phyloP scores from a whole-genome alignment of 2,888 invertebrate genomes.

The Cetonia aurata region DNA sequence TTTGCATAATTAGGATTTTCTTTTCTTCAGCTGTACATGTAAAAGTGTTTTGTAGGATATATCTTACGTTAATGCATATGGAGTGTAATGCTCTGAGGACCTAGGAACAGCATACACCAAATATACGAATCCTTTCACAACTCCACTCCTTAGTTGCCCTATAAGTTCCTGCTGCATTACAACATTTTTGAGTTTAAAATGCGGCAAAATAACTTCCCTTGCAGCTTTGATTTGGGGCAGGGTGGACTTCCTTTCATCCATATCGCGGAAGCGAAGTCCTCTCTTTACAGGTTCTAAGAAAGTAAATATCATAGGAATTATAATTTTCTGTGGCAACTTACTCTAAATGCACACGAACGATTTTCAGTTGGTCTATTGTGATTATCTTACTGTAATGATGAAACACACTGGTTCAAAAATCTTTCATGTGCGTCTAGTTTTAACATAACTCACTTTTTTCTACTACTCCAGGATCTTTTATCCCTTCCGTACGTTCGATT shows the following conservation, averaged over 20 bases:
- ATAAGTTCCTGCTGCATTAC: conserved; percentile 67
- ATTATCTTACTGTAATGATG: too few relatives aligned
- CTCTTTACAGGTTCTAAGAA: conserved; percentile 2
- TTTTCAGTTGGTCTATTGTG: too few relatives aligned
- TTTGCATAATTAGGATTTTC: too few relatives aligned
- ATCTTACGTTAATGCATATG: conserved; percentile 79
- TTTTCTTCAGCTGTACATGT: background rate
- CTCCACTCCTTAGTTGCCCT: conserved; percentile 69
- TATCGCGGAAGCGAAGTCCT: conserved; percentile 20
- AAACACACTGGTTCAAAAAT: background rate
- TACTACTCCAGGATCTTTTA: background rate
- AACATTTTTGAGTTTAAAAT: conserved; percentile 58
- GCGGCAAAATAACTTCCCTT: conserved; percentile 54
- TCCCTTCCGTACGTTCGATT: conserved; percentile 50
- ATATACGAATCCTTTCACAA: conserved; percentile 79
- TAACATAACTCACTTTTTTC: conserved; percentile 14
- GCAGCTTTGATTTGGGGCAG: background rate
- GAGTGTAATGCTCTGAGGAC: conserved; percentile 79
- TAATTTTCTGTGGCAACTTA: background rate
- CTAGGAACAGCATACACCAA: conserved; percentile 81
- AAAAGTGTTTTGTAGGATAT: background rate
- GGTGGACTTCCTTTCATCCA: background rate
- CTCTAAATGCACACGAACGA: too few relatives aligned
- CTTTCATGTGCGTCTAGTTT: background rate
- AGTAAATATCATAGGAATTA: background rate